Percentiles rank a stretch among this genome's conserved stretches.
These are phyloP conservation scores for Heteromyza rotundicornis DNA, from an alignment of 2,888 invertebrate genomes.

Conservation along the genomic window DNA sequence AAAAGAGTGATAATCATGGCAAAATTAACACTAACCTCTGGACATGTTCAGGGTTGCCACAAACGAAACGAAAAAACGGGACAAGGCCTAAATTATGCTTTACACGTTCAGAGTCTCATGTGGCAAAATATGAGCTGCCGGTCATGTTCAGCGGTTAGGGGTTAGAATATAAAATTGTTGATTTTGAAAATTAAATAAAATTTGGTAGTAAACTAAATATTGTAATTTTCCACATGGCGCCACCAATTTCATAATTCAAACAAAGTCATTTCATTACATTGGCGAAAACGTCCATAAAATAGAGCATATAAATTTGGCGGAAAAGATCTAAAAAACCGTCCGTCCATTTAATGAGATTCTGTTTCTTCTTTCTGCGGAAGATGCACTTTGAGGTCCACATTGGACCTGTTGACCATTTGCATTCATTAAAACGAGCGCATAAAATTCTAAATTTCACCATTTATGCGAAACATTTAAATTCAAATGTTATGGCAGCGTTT, in stretches of 20 bases:
- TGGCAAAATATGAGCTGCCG: not conserved
- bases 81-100: not conserved
- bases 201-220: constrained; percentile 18
- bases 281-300: not conserved
- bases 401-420: constrained; percentile 58
- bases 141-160: no score
- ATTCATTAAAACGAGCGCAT: constrained; percentile 48
- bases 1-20: not conserved
- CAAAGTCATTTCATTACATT: constrained; percentile 33
- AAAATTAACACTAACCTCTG: not conserved
- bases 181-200: not conserved
- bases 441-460: constrained; percentile 24
- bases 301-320: not conserved
- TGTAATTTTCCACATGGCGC: constrained; percentile 45
- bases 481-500: constrained; percentile 51
- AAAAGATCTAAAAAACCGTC: not conserved
- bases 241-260: constrained; percentile 46
- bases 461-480: constrained; percentile 42
- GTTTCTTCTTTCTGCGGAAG: no score
- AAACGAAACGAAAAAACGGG: not conserved
- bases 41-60: not conserved
- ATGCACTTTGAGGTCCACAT: no score
- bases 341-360: not conserved
- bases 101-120: not conserved
- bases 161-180: not conserved